Base-by-base conservation (phyloP, 64 coral and sea anemone genomes). In the Montipora capricornis region DNA sequence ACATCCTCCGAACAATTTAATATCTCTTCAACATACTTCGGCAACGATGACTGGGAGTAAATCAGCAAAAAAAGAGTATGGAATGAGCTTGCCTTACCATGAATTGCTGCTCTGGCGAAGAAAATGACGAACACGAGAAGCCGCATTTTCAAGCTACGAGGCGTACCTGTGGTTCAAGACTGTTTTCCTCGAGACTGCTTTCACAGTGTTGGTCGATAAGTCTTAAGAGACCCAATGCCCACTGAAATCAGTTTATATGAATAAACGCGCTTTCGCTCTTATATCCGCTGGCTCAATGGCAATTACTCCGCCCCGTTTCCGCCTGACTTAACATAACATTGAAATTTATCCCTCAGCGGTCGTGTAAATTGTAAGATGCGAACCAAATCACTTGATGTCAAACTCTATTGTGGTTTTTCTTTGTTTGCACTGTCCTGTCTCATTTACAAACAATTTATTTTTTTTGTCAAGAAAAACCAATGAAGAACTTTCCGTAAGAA, bases 301-400 rank as follows among this genome's bases (percentile, higher is more conserved):
- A 70, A 50, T 61, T 70, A 68, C 82, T 86, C 82, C 82, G 82
- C 82, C 82, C 80, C n/a, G 17, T 70, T 86, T 86, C 66, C 82
- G 73, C 15, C 47, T 73, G 45, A 86, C 61, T 86, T 86, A 9
- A 86, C 82, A 86, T 47, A 4, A 64, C 53, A 82, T 82, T 82
- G 55, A 82, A 82, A 82, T 64, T 45, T 37, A 59, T 59, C 60
- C 0, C 82, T 20, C 19, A 16, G 64, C 15, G 45, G 45, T 15
- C 47, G 66, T 49, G 44, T 70, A 15, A 86, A 70, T 50, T 17
- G 6, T 64, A 66, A 37, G 3, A 22, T 9, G 50, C 46, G 2
- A 50, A 73, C n/a, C 62, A 86, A 71, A 19, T 16, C 29, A 11
- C 44, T 1, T 12, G 5, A 55, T 55, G 14, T 4, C 14, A 19